These are phyloP conservation scores for Squalus acanthias DNA, from an alignment of 2,797 vertebrate species.

Conservation along the genomic window DNA sequence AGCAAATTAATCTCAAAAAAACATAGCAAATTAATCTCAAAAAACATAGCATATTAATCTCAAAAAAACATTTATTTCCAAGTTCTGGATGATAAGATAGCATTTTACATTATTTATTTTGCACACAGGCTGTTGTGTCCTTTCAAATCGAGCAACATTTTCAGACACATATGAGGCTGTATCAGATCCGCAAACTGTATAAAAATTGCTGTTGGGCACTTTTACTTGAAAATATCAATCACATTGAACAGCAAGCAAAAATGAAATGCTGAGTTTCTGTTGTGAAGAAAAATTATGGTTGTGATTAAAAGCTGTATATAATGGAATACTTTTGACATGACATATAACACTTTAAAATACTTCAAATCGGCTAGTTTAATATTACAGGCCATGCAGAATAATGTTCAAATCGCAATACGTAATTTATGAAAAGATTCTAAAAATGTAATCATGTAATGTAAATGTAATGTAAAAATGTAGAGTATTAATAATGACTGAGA, in stretches of 20 bases:
- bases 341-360: not conserved
- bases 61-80: not conserved
- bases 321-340: not conserved
- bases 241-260: not conserved
- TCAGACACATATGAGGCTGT: conserved; percentile 40
- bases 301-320: not conserved
- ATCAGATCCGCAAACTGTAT: not conserved
- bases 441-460: not conserved
- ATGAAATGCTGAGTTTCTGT: not conserved
- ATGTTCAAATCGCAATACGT: not conserved
- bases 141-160: conserved; percentile 40
- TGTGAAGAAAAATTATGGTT: no score
- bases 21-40: not conserved
- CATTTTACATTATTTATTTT: conserved; percentile 1
- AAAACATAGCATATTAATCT: not conserved
- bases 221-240: not conserved
- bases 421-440: not conserved
- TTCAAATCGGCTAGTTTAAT: not conserved
- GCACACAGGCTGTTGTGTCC: not conserved
- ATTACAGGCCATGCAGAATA: not conserved
- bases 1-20: not conserved
- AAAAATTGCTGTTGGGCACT: not conserved
- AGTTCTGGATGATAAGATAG: conserved; percentile 38
- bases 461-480: not conserved
- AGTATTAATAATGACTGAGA: not conserved